A percentile compares a stretch with the other conserved stretches of the same genome.
phyloP scores from a whole-genome alignment of 2,113 vertebrate species.

The Gyps fulvus region DNA sequence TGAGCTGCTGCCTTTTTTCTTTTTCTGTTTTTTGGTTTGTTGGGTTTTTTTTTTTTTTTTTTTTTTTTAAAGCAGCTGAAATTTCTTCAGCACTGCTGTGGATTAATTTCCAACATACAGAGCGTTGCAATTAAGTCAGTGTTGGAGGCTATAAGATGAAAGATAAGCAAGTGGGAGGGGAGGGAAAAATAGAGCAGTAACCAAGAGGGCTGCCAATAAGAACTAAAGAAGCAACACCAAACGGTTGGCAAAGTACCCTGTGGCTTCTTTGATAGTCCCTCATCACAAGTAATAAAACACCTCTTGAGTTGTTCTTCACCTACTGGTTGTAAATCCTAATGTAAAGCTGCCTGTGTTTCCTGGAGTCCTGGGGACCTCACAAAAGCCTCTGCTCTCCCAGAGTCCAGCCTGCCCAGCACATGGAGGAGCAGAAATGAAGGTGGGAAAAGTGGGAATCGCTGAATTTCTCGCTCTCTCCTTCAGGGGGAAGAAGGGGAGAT shows the following conservation, averaged over 20 bases:
- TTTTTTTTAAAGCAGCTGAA: background rate
- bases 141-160: background rate
- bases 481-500: background rate
- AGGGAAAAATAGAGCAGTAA: constrained; percentile 31
- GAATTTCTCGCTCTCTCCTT: background rate
- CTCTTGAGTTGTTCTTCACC: constrained; percentile 33
- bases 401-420: background rate
- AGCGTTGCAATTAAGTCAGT: background rate
- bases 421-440: background rate
- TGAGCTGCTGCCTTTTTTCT: background rate
- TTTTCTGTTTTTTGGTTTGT: background rate
- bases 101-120: background rate
- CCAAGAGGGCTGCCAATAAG: background rate
- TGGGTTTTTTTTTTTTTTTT: background rate
- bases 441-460: background rate
- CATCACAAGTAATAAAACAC: constrained; percentile 45
- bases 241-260: constrained; percentile 8
- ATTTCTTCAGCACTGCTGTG: background rate
- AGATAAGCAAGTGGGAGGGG: background rate
- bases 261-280: constrained; percentile 51
- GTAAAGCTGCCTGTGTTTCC: constrained; percentile 46
- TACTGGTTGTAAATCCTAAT: constrained; percentile 50
- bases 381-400: background rate
- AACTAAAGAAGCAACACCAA: constrained; percentile 16
- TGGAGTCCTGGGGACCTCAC: background rate